Conservation (phyloP, 2,797 vertebrate genomes). For the Pipistrellus kuhlii region DNA sequence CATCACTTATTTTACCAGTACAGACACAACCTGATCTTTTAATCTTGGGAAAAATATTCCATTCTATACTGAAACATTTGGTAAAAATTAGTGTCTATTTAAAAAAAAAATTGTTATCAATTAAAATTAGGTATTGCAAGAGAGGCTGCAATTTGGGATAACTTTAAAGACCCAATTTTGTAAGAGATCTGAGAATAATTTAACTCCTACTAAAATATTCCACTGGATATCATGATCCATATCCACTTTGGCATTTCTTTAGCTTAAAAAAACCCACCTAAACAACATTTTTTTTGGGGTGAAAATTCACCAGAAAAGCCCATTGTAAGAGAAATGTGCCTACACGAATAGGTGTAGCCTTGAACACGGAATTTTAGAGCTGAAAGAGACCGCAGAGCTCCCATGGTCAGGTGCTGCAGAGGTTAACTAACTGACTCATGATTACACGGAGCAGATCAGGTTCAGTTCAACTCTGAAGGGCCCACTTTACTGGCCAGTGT, state of each 20-base stretch:
- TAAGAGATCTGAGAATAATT: constrained; percentile 59
- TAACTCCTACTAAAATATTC: constrained; percentile 22
- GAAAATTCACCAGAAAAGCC: not conserved
- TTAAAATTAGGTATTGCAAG: constrained; percentile 52
- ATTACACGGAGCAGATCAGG: constrained; percentile 57
- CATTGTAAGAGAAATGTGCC: not conserved
- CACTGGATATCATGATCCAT: not conserved
- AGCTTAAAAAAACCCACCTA: not conserved
- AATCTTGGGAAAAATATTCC: constrained; percentile 32
- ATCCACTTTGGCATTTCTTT: constrained; percentile 46
- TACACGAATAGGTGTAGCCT: not conserved
- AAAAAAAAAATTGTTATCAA: constrained; percentile 27
- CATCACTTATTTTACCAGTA: not conserved
- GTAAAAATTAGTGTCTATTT: constrained; percentile 56
- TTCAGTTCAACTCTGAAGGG: constrained; percentile 51
- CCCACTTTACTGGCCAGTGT: constrained; percentile 70
- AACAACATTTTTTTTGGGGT: not conserved
- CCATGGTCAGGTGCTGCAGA: constrained; percentile 36
- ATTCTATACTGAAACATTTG: constrained; percentile 55
- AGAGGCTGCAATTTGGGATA: constrained; percentile 22
- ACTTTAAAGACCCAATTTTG: constrained; percentile 48
- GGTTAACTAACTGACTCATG: constrained; percentile 63
- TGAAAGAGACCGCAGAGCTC: constrained; percentile 29
- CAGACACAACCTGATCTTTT: constrained; percentile 30
- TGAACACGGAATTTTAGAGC: constrained; percentile 37